Percentiles rank a stretch among this genome's conserved stretches.
Conservation (phyloP, 2,888 invertebrate genomes). For the Rhagium mordax region DNA sequence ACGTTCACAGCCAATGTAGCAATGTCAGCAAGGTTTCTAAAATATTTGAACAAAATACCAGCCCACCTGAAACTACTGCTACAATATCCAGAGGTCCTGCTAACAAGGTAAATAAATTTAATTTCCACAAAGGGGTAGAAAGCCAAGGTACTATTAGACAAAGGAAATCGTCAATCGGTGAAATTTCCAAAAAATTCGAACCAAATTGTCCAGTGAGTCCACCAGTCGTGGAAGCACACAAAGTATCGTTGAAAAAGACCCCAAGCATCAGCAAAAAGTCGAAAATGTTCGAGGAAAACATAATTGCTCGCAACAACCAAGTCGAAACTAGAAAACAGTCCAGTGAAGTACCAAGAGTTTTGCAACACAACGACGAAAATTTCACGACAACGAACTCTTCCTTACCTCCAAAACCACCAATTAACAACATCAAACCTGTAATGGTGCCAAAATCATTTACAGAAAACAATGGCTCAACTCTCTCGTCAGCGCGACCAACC, state of each 20-base stretch:
- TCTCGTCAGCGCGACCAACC: neutral
- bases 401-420: conserved; percentile 32
- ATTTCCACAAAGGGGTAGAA: conserved; percentile 42
- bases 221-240: neutral
- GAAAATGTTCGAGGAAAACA: conserved; percentile 46
- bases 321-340: conserved; percentile 30
- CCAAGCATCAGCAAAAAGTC: conserved; percentile 52
- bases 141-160: conserved; percentile 26
- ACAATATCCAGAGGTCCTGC: too few species aligned
- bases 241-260: conserved; percentile 40
- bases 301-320: conserved; percentile 10
- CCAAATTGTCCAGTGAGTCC: conserved; percentile 3
- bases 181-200: conserved; percentile 50
- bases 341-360: conserved; percentile 46
- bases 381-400: neutral
- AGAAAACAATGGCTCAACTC: neutral
- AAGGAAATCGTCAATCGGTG: conserved; percentile 41
- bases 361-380: conserved; percentile 28
- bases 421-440: conserved; percentile 15
- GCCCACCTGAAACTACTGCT: neutral
- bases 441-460: neutral
- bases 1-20: conserved; percentile 15
- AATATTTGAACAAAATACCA: conserved; percentile 39
- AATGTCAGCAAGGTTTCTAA: conserved; percentile 42
- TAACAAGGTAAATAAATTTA: conserved; percentile 25